A percentile compares a stretch with the other conserved stretches of the same genome.
Evolutionary conservation across 1,140 invertebrate species (phyloP).

Genomic region (Bombus turneri): DNA sequence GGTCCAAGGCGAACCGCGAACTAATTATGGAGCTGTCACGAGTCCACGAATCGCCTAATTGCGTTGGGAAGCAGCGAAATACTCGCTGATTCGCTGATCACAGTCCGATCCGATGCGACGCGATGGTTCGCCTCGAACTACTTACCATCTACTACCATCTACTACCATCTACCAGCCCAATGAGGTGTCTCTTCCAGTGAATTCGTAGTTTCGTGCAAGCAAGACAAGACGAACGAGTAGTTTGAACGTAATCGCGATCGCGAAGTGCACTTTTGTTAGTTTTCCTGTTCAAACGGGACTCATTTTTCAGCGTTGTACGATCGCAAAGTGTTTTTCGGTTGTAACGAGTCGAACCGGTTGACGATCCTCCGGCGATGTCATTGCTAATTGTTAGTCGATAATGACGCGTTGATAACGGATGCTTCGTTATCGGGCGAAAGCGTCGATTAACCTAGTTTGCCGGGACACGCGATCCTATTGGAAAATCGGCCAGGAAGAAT

Average conservation of each 20-base stretch:
- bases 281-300: no score
- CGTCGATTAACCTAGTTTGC: conserved; percentile 46
- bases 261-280: rapidly evolving
- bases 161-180: not conserved
- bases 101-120: no score
- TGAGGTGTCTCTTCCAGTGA: not conserved
- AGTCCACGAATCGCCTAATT: conserved; percentile 4
- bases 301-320: not conserved
- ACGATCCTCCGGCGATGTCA: not conserved
- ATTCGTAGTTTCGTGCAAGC: not conserved
- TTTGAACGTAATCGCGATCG: not conserved
- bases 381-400: conserved; percentile 37
- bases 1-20: conserved; percentile 33
- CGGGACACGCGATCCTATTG: not conserved
- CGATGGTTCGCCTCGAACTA: conserved; percentile 25
- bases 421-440: conserved; percentile 35
- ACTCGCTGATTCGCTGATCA: not conserved
- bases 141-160: not conserved
- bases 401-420: conserved; percentile 40
- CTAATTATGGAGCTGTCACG: conserved; percentile 37
- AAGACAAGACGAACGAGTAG: not conserved
- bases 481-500: not conserved
- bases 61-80: not conserved
- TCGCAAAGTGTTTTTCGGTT: not conserved
- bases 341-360: not conserved